A percentile compares a stretch with the other conserved stretches of the same genome.
Evolutionary conservation across 2,888 invertebrate species (phyloP).

Genomic region (Rhopalosiphum nymphaeae): DNA sequence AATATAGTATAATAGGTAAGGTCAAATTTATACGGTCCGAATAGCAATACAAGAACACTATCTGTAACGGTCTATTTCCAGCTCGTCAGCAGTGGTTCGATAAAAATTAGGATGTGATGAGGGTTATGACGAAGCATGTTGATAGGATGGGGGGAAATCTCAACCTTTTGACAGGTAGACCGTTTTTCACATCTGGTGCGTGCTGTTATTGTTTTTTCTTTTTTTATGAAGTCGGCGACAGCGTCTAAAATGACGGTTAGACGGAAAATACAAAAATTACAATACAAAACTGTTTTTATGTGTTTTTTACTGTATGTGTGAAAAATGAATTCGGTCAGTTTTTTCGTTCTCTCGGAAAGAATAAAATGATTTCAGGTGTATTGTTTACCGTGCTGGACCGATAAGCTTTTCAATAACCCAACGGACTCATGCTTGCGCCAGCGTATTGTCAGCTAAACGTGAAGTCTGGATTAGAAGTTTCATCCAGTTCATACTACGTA

Average conservation of each 20-base stretch:
- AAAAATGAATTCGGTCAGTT: slow-evolving; percentile 21
- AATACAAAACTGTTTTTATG: slow-evolving; percentile 18
- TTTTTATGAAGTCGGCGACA: neutral
- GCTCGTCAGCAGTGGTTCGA: neutral
- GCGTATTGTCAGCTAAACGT: neutral
- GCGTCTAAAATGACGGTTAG: neutral
- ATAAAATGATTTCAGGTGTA: slow-evolving; percentile 47
- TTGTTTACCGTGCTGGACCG: slow-evolving; percentile 39
- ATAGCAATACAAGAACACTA: slow-evolving; percentile 22
- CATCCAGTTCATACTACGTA: neutral
- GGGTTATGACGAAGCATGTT: neutral
- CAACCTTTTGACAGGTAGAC: slow-evolving; percentile 55
- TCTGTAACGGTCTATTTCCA: slow-evolving; percentile 6
- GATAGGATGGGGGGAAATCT: neutral
- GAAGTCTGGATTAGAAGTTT: neutral
- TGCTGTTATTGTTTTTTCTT: neutral
- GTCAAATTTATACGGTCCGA: slow-evolving; percentile 43
- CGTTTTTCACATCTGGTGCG: slow-evolving; percentile 51
- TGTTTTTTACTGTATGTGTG: neutral
- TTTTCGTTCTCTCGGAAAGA: neutral
- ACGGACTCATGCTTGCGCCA: neutral
- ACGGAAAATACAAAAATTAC: slow-evolving; percentile 41
- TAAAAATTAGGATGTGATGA: neutral
- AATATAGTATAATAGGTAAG: neutral
- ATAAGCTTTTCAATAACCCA: slow-evolving; percentile 41